These are phyloP conservation scores for Crotophaga sulcirostris DNA, from an alignment of 2,113 vertebrate species.

Conservation along the genomic window DNA sequence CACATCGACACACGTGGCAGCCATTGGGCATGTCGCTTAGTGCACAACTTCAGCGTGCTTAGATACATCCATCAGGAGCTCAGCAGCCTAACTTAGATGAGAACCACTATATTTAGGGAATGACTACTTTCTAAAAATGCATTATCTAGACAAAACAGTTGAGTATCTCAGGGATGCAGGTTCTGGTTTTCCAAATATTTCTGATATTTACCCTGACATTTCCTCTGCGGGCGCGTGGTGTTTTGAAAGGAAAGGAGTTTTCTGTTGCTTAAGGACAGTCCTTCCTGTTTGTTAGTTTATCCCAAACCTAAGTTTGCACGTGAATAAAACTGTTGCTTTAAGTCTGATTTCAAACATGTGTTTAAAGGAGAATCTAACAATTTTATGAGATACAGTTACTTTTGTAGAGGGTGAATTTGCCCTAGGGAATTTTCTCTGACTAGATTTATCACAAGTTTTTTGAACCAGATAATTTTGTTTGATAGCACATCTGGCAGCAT, in stretches of 20 bases:
- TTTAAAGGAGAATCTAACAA: conserved; percentile 4
- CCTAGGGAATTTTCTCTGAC: conserved; percentile 51
- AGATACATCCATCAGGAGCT: accelerated
- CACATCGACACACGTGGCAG: neutral
- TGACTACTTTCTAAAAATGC: conserved; percentile 38
- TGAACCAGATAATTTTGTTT: conserved; percentile 75
- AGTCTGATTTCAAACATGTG: conserved; percentile 41
- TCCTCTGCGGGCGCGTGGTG: neutral
- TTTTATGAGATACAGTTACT: conserved; percentile 38
- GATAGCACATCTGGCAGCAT: conserved; percentile 79
- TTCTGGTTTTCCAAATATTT: conserved; percentile 37
- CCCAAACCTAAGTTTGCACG: neutral
- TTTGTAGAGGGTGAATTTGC: conserved; percentile 41
- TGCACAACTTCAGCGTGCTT: neutral
- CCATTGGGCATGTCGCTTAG: neutral
- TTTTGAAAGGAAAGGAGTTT: conserved; percentile 59
- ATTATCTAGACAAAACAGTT: conserved; percentile 33
- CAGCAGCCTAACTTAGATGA: neutral
- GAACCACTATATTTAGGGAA: neutral
- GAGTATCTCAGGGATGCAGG: conserved; percentile 39
- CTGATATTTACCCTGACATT: conserved; percentile 54
- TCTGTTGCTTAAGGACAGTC: conserved; percentile 32
- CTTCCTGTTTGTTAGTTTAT: conserved; percentile 53
- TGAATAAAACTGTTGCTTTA: conserved; percentile 36
- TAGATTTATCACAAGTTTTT: conserved; percentile 76